These are phyloP conservation scores for Tetheella fluctuosa DNA, from an alignment of 2,888 invertebrate genomes.

Conservation along the genomic window DNA sequence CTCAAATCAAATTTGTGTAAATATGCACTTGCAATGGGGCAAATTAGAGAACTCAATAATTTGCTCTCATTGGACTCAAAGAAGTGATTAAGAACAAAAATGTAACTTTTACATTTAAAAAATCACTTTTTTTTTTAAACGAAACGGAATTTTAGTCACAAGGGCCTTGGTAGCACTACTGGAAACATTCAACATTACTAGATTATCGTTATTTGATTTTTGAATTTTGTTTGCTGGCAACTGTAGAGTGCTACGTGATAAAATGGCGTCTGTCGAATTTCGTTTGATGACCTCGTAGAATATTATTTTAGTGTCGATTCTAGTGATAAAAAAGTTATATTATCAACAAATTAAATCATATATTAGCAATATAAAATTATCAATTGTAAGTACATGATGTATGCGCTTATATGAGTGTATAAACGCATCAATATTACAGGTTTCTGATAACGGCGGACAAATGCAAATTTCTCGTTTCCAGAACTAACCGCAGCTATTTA, in stretches of 20 bases:
- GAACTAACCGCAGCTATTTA: constrained; percentile 66
- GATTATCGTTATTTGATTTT: too few relatives aligned
- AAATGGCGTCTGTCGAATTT: constrained; percentile 73
- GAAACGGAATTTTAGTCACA: too few relatives aligned
- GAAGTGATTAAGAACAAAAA: too few relatives aligned
- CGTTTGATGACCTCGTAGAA: constrained; percentile 59
- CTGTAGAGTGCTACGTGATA: constrained; percentile 57
- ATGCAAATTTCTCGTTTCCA: constrained; percentile 57
- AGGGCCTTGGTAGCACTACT: too few relatives aligned
- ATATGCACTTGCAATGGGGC: too few relatives aligned
- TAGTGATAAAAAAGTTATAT: constrained; percentile 36
- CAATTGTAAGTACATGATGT: constrained; percentile 35
- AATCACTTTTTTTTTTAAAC: too few relatives aligned
- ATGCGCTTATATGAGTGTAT: constrained; percentile 12
- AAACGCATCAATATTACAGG: constrained; percentile 43
- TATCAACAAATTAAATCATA: constrained; percentile 18
- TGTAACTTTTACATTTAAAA: too few relatives aligned
- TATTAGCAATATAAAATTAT: constrained; percentile 19
- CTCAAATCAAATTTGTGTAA: too few relatives aligned
- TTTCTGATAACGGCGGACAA: constrained; percentile 66
- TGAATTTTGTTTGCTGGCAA: constrained; percentile 31
- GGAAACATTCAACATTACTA: too few relatives aligned
- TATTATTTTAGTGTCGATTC: constrained; percentile 41
- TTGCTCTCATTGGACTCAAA: too few relatives aligned
- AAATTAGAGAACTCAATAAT: too few relatives aligned